A percentile compares a stretch with the other conserved stretches of the same genome.
phyloP scores from a whole-genome alignment of 2,797 vertebrate species.

The Cheirogaleus major region DNA sequence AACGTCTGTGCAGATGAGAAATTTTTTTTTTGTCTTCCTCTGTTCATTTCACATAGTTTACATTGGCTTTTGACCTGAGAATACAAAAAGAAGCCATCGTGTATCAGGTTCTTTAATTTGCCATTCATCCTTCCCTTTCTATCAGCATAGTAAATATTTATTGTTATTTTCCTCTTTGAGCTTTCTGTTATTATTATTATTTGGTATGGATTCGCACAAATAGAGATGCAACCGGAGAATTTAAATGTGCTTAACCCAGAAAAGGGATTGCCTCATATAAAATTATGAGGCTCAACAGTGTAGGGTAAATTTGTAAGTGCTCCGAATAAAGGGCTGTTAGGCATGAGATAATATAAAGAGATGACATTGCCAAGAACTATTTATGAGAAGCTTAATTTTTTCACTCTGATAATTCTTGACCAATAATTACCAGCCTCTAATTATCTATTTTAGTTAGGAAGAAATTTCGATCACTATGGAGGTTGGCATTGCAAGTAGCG shows the following conservation, averaged over 20 bases:
- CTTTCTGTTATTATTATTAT: constrained; percentile 50
- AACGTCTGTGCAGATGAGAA: constrained; percentile 40
- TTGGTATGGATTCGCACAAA: constrained; percentile 13
- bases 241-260: constrained; percentile 68
- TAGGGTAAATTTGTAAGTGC: constrained; percentile 83
- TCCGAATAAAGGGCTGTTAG: constrained; percentile 83
- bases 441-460: constrained; percentile 91
- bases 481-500: constrained; percentile 87
- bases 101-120: constrained; percentile 25
- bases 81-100: constrained; percentile 58
- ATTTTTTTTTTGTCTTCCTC: constrained; percentile 72
- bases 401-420: constrained; percentile 92
- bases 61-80: constrained; percentile 79
- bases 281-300: constrained; percentile 81
- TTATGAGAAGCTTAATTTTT: constrained; percentile 89
- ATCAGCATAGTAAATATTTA: constrained; percentile 64
- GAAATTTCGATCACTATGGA: constrained; percentile 89
- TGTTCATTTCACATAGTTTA: constrained; percentile 76
- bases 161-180: constrained; percentile 62
- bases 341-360: constrained; percentile 85
- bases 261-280: constrained; percentile 79
- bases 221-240: constrained; percentile 62
- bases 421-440: constrained; percentile 91
- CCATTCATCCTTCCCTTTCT: constrained; percentile 60
- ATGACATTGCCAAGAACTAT: constrained; percentile 87